Evolutionary conservation across 2,113 vertebrate species (phyloP).

Genomic region (Ursus arctos): DNA sequence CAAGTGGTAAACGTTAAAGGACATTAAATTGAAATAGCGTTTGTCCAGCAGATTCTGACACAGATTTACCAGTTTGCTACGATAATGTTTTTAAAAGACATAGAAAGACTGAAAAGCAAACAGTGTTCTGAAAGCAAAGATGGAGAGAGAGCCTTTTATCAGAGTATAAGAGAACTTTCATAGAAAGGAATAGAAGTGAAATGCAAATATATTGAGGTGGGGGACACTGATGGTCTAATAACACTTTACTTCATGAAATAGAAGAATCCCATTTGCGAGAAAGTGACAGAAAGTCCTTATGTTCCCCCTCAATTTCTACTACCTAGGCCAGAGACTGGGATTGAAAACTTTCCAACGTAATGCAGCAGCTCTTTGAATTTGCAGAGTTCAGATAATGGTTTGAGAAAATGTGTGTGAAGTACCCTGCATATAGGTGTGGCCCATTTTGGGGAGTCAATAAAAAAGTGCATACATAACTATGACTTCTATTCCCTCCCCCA

Average conservation of each 20-base stretch:
- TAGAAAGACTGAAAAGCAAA: neutral
- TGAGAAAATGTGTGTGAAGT: neutral
- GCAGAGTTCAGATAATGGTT: neutral
- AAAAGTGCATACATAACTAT: neutral
- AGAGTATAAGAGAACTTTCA: neutral
- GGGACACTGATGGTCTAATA: neutral
- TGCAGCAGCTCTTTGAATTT: neutral
- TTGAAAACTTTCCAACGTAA: neutral
- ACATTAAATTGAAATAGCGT: neutral
- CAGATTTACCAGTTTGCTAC: neutral
- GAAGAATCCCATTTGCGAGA: neutral
- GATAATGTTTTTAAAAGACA: neutral
- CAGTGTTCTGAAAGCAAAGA: neutral
- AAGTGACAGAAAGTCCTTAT: neutral
- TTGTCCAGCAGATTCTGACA: neutral
- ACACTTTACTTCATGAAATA: neutral
- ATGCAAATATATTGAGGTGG: neutral
- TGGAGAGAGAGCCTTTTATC: neutral
- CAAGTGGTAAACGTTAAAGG: neutral
- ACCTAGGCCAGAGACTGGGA: neutral
- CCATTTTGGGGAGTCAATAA: neutral
- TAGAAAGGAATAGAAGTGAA: neutral
- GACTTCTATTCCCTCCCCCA: neutral
- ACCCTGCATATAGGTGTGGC: neutral
- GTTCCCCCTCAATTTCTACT: neutral